Conservation (phyloP, 2,113 vertebrate species). For the Tapirus terrestris region DNA sequence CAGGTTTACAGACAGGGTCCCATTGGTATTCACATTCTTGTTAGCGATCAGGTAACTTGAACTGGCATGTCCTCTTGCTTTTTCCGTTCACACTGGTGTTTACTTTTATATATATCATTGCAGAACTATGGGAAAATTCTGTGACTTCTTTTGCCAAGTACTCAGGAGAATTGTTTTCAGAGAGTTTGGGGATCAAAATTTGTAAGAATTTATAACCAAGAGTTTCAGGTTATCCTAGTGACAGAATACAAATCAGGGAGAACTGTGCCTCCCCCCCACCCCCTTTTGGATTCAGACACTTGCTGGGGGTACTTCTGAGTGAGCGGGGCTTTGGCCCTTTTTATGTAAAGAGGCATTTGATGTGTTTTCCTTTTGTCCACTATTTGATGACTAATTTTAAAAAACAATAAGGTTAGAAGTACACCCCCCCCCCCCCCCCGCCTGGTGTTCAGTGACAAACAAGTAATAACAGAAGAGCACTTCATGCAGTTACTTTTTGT, state of each 20-base stretch:
- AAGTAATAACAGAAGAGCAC: neutral
- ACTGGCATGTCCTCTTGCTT: neutral
- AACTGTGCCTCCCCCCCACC: fast-evolving
- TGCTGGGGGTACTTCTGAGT: neutral
- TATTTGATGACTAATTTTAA: neutral
- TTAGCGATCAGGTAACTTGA: slow-evolving; percentile 94
- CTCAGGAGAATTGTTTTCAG: neutral
- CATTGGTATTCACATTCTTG: slow-evolving; percentile 95
- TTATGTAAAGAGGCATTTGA: neutral
- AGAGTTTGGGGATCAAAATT: neutral
- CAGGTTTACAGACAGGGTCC: slow-evolving; percentile 97
- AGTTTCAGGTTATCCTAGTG: neutral
- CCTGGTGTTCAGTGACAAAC: neutral
- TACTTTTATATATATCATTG: neutral
- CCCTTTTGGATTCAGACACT: neutral
- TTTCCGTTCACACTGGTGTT: neutral
- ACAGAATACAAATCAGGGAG: neutral
- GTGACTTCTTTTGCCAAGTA: neutral
- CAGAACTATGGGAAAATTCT: neutral
- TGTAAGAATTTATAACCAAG: neutral
- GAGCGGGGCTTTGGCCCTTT: neutral
- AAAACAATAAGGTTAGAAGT: neutral
- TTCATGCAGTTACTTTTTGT: too few species aligned
- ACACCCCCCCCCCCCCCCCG: fast-evolving
- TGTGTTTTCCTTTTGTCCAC: neutral